These are phyloP conservation scores for Plagiodera versicolora DNA, from an alignment of 2,888 invertebrate species.

Conservation along the genomic window DNA sequence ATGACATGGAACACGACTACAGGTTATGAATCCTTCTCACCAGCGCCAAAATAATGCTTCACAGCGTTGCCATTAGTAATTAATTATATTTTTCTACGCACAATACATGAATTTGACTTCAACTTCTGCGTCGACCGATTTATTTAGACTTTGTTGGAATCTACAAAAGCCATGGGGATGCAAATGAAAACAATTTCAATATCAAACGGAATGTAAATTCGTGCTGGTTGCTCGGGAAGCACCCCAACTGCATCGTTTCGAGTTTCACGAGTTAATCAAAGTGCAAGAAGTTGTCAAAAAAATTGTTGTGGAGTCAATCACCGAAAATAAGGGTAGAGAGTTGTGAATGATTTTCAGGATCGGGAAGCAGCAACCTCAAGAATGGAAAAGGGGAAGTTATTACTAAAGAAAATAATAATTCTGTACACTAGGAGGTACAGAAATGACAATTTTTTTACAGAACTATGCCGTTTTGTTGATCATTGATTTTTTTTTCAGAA, in stretches of 20 bases:
- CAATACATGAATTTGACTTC: constrained; percentile 1
- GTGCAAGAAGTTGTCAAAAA: constrained; percentile 3
- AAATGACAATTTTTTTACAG: too few species aligned
- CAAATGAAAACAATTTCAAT: constrained; percentile 14
- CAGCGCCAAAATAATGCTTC: too few species aligned
- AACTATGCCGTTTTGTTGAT: too few species aligned
- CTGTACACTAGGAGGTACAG: too few species aligned
- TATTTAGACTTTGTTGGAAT: too few species aligned
- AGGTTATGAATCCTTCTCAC: too few species aligned
- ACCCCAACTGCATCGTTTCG: constrained; percentile 6
- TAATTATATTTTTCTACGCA: background rate
- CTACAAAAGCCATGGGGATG: background rate
- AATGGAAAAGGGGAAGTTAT: background rate
- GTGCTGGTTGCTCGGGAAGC: background rate
- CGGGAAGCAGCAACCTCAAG: background rate
- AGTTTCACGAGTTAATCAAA: constrained; percentile 8
- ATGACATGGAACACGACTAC: too few species aligned
- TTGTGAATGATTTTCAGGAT: background rate
- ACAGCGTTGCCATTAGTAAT: too few species aligned
- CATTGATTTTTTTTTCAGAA: too few species aligned
- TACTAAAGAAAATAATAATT: too few species aligned
- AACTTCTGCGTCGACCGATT: too few species aligned
- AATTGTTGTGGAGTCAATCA: background rate
- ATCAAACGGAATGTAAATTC: constrained; percentile 14
- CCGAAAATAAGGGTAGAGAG: background rate